phyloP scores from a whole-genome alignment of 2,888 invertebrate genomes.

The Eilema depressum region DNA sequence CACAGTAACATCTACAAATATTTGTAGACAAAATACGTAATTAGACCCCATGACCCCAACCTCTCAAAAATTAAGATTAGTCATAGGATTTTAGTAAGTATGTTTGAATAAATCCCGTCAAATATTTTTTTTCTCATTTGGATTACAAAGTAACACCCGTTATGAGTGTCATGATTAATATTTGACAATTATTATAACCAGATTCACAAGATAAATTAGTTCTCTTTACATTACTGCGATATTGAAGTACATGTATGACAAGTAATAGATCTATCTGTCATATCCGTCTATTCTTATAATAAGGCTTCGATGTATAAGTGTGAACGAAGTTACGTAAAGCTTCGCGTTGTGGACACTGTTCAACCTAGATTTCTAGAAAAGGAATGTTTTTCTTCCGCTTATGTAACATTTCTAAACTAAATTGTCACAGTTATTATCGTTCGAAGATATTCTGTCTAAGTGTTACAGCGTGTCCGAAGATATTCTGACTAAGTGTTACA shows the following conservation, averaged over 20 bases:
- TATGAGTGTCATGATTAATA: not conserved
- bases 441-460: not conserved
- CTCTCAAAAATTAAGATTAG: no score
- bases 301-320: not conserved
- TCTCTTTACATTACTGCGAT: not conserved
- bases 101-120: no score
- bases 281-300: not conserved
- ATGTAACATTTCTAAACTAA: conserved; percentile 11
- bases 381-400: conserved; percentile 8
- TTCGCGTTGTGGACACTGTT: not conserved
- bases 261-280: no score
- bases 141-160: not conserved
- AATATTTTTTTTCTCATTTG: not conserved
- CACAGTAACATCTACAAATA: no score
- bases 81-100: no score
- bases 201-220: not conserved
- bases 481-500: not conserved
- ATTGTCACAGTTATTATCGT: conserved; percentile 6
- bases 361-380: conserved; percentile 5
- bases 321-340: not conserved
- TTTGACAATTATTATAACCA: not conserved
- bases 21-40: no score
- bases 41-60: no score
- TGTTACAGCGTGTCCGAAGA: not conserved
- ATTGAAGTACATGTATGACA: not conserved